A percentile compares a stretch with the other conserved stretches of the same genome.
phyloP scores from a whole-genome alignment of 2,888 invertebrate genomes.

The Tenthredo mesomela region DNA sequence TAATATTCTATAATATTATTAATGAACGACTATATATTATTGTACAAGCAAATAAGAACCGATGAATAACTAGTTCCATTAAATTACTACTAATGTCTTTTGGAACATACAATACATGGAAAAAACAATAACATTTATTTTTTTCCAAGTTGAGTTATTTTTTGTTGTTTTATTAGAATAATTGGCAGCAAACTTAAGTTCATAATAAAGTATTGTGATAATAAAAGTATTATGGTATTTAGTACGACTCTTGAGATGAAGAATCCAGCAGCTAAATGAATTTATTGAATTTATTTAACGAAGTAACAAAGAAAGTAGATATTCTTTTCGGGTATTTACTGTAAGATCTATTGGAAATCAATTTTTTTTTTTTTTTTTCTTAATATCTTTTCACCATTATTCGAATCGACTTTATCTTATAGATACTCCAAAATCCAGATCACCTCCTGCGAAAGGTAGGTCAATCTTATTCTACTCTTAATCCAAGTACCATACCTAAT shows the following conservation, averaged over 20 bases:
- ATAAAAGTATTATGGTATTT: slow-evolving; percentile 23
- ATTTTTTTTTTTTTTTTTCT: background rate
- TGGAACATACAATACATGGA: background rate
- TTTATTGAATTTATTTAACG: background rate
- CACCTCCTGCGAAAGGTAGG: background rate
- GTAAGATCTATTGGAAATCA: background rate
- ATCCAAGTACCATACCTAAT: background rate
- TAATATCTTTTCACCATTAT: background rate
- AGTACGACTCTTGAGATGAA: background rate
- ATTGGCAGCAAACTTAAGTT: slow-evolving; percentile 1
- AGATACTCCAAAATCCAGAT: background rate
- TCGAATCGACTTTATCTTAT: background rate
- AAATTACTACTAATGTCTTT: slow-evolving; percentile 17
- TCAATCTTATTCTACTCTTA: background rate
- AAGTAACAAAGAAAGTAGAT: background rate
- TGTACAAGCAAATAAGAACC: background rate
- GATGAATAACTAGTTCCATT: background rate
- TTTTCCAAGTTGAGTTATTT: background rate
- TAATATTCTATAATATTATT: slow-evolving; percentile 16
- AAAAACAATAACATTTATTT: background rate
- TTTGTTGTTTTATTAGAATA: slow-evolving; percentile 20
- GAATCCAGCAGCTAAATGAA: slow-evolving; percentile 5
- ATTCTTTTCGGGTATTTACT: background rate
- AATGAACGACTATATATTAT: background rate
- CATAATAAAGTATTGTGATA: background rate